Conservation (phyloP, 2,888 invertebrate genomes). For the Troglohyphantes excavatus region DNA sequence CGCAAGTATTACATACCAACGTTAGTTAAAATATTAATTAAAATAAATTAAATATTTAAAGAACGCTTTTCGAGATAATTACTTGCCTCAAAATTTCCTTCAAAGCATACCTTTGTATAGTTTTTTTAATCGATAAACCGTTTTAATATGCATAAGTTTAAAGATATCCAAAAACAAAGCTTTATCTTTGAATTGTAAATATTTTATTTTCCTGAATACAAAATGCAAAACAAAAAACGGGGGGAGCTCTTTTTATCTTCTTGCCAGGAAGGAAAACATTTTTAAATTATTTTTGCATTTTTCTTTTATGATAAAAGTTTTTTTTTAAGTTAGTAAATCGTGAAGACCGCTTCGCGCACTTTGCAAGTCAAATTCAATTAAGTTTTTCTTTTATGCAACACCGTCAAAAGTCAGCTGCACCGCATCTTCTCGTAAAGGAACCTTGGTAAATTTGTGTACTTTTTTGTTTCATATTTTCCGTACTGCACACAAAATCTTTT, state of each 20-base stretch:
- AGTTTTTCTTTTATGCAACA: slow-evolving; percentile 47
- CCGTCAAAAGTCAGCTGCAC: slow-evolving; percentile 17
- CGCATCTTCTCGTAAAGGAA: slow-evolving; percentile 35
- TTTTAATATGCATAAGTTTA: too few relatives aligned
- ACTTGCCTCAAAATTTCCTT: too few relatives aligned
- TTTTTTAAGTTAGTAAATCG: neutral
- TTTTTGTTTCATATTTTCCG: neutral
- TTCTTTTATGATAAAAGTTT: slow-evolving; percentile 39
- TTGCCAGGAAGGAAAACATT: neutral
- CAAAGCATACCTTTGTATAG: too few relatives aligned
- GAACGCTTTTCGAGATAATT: too few relatives aligned
- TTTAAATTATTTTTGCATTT: slow-evolving; percentile 34
- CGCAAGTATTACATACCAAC: too few relatives aligned
- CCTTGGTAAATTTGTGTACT: slow-evolving; percentile 20
- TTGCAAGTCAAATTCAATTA: slow-evolving; percentile 70
- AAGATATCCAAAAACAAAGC: too few relatives aligned
- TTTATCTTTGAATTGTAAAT: neutral
- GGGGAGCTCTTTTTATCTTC: neutral
- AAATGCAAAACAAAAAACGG: neutral
- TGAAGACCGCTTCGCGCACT: slow-evolving; percentile 33
- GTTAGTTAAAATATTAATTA: too few relatives aligned
- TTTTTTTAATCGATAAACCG: too few relatives aligned
- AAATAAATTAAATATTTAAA: too few relatives aligned
- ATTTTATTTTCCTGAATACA: neutral
- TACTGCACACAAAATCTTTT: too few relatives aligned